These are phyloP conservation scores for Drosophila ananassae DNA, from an alignment of 1,140 invertebrate genomes.

Conservation along the genomic window DNA sequence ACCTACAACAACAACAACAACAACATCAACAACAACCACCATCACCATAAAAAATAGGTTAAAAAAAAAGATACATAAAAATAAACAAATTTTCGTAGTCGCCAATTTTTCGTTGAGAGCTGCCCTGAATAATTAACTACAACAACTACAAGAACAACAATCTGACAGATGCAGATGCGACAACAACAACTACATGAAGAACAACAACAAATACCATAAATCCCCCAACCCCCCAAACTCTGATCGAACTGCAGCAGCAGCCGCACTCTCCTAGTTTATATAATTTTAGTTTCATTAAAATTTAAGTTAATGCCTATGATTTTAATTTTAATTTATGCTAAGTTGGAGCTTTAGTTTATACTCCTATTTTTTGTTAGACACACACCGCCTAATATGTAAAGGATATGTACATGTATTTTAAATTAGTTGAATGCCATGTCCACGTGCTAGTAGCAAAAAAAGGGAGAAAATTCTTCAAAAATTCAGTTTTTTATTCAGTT, in stretches of 20 bases:
- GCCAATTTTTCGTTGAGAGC: constrained; percentile 75
- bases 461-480: constrained; percentile 20
- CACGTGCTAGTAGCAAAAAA: constrained; percentile 7
- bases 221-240: constrained; percentile 47
- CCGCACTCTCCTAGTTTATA: constrained; percentile 66
- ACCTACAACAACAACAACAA: constrained; percentile 42
- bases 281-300: constrained; percentile 56
- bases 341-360: constrained; percentile 40
- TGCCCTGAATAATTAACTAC: constrained; percentile 53
- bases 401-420: constrained; percentile 34
- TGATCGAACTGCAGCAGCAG: constrained; percentile 44
- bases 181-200: constrained; percentile 26
- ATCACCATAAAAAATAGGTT: constrained; percentile 36
- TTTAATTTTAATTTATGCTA: constrained; percentile 61
- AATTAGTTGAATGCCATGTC: constrained; percentile 58
- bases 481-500: constrained; percentile 27
- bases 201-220: constrained; percentile 24
- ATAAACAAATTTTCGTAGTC: constrained; percentile 73
- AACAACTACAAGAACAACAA: constrained; percentile 45
- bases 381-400: constrained; percentile 6
- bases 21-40: constrained; percentile 32
- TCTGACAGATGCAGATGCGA: constrained; percentile 28
- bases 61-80: constrained; percentile 54
- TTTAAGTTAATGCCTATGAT: constrained; percentile 40
- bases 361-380: constrained; percentile 2